Conservation (phyloP, 2,797 vertebrate species). For the Pampus argenteus region DNA sequence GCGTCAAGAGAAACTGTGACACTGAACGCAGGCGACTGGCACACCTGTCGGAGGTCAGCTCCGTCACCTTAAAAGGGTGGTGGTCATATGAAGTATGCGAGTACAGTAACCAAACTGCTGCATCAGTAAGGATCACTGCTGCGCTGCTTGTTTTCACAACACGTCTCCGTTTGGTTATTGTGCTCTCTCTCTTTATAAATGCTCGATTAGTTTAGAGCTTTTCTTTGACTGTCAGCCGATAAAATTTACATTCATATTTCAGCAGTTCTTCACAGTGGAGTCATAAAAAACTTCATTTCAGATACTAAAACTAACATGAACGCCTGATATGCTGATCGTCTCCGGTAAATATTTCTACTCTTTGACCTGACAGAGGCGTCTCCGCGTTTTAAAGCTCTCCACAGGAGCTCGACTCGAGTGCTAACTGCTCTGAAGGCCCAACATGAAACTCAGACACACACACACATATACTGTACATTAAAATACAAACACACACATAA, state of each 20-base stretch:
- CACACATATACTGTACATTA: background rate
- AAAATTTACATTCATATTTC: too few relatives aligned
- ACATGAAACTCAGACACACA: background rate
- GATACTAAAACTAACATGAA: background rate
- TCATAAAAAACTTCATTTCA: background rate
- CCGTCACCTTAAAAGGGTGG: background rate
- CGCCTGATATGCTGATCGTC: background rate
- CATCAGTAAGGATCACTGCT: background rate
- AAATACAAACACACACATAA: too few relatives aligned
- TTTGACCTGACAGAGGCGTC: background rate
- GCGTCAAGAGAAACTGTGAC: constrained; percentile 12
- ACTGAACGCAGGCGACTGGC: constrained; percentile 25
- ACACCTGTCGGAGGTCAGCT: constrained; percentile 25
- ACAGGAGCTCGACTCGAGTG: background rate
- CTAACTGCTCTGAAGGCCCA: background rate
- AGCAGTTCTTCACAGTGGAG: background rate
- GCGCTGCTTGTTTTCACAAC: background rate
- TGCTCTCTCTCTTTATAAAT: background rate
- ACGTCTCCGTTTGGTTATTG: background rate
- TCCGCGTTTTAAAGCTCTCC: background rate
- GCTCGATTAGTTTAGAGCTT: too few relatives aligned
- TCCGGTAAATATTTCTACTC: background rate
- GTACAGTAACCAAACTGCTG: background rate
- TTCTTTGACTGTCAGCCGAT: background rate
- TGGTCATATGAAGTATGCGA: background rate